Percentiles rank a stretch among this genome's conserved stretches.
These are phyloP conservation scores for Spicauda simplicius DNA, from an alignment of 2,888 invertebrate genomes.

Conservation along the genomic window DNA sequence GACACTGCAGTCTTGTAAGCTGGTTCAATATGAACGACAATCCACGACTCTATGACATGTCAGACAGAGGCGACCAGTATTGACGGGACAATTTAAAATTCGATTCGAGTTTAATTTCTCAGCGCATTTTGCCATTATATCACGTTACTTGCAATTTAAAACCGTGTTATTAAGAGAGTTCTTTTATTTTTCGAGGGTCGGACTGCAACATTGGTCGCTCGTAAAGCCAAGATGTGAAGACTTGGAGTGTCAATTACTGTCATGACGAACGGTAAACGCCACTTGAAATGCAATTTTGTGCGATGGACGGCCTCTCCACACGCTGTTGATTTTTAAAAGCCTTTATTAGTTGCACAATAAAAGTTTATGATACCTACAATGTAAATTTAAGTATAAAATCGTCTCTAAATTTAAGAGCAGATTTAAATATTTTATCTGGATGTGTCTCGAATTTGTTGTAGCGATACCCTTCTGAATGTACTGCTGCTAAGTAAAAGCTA, in stretches of 20 bases:
- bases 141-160: slow-evolving; percentile 36
- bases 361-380: slow-evolving; percentile 20
- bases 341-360: slow-evolving; percentile 24
- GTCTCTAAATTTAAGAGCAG: neutral
- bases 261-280: slow-evolving; percentile 41
- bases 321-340: slow-evolving; percentile 28
- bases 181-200: slow-evolving; percentile 34
- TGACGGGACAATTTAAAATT: slow-evolving; percentile 23
- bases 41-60: slow-evolving; percentile 25
- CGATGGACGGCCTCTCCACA: slow-evolving; percentile 31
- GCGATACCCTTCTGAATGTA: neutral
- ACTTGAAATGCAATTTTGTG: slow-evolving; percentile 40
- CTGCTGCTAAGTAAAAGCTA: too few relatives aligned
- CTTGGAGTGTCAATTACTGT: slow-evolving; percentile 44
- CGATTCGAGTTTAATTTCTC: slow-evolving; percentile 11
- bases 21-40: neutral
- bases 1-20: too few relatives aligned
- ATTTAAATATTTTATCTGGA: neutral
- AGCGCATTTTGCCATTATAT: slow-evolving; percentile 25
- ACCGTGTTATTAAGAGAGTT: slow-evolving; percentile 32
- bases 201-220: slow-evolving; percentile 31
- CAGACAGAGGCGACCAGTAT: slow-evolving; percentile 9
- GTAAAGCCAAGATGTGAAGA: slow-evolving; percentile 34
- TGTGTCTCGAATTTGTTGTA: neutral
- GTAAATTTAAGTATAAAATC: neutral